These are phyloP conservation scores for Morone saxatilis DNA, from an alignment of 2,113 vertebrate genomes.

Conservation along the genomic window DNA sequence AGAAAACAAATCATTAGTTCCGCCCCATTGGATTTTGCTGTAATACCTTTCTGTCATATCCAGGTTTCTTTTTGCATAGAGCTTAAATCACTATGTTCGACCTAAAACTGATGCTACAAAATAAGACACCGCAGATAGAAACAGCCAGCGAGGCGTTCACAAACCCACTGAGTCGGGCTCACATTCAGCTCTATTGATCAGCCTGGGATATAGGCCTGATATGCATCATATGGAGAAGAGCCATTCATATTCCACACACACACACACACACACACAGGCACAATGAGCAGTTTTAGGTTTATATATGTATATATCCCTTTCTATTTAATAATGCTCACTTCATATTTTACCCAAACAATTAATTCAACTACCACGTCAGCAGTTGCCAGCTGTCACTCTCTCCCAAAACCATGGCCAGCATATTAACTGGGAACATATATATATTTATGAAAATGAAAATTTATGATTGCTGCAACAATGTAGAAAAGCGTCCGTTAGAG, in stretches of 20 bases:
- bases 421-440: conserved; percentile 12
- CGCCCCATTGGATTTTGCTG: conserved; percentile 43
- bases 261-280: conserved; percentile 11
- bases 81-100: conserved; percentile 28
- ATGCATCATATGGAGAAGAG: conserved; percentile 60
- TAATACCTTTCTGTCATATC: conserved; percentile 16
- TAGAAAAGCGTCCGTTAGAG: neutral
- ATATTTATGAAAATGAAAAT: no score
- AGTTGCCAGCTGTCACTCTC: conserved; percentile 36
- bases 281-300: conserved; percentile 1
- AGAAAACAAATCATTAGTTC: conserved; percentile 53
- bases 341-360: conserved; percentile 16
- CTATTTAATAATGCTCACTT: conserved; percentile 12
- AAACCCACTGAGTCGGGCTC: conserved; percentile 50
- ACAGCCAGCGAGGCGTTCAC: conserved; percentile 52
- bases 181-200: conserved; percentile 73
- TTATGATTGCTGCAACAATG: conserved; percentile 17
- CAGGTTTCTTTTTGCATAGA: conserved; percentile 29
- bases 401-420: neutral
- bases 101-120: conserved; percentile 34
- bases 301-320: neutral
- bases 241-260: conserved; percentile 40
- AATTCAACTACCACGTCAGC: conserved; percentile 34
- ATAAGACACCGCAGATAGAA: conserved; percentile 46
- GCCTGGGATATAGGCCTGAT: conserved; percentile 54